Evolutionary conservation across 1,140 invertebrate species (phyloP), one percentile per base, ranked within the genome.

Genomic region (Panagrolaimus sp.): DNA sequence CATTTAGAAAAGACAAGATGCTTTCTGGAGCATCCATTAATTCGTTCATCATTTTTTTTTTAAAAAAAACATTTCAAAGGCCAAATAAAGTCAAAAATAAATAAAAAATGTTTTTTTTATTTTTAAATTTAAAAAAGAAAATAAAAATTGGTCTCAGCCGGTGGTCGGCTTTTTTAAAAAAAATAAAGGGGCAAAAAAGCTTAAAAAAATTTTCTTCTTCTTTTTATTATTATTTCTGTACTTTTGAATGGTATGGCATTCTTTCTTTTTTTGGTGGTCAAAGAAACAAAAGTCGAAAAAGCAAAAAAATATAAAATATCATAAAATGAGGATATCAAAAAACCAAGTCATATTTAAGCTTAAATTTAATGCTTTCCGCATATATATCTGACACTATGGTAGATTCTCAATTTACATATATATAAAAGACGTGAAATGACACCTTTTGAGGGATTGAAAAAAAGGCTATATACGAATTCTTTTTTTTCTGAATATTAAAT

Each of bases 51-150:
- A 38, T 38, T 38, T 38, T 38, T 38, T n/a, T 38, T 38, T 4
- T 4, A 38, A 38, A 38, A 38, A 38, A 2, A 38, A 38, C 31
- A 38, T 38, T 38, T 38, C 31, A 38, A 7, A 38, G 31, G 31
- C 31, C 31, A 38, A 38, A 38, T 7, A 38, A 38, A 38, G 31
- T 38, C 31, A 38, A 38, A 38, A 38, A 38, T 38, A 38, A 38
- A 38, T 4, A 38, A 38, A 38, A 38, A 38, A 38, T 7, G 31
- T 38, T 38, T n/a, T n/a, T n/a, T n/a, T 38, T 38, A 38, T 38
- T 38, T 38, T 38, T 38, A 38, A 38, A 27, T 57, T 57, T 57
- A 27, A 27, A 57, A 57, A 57, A 57, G 51, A 57, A 57, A 57
- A 57, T 57, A 25, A 27, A 20, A 57, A 57, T 57, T 57, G 51